These are phyloP conservation scores for Lasaia peninsularis DNA, from an alignment of 1,140 invertebrate genomes.

Conservation along the genomic window DNA sequence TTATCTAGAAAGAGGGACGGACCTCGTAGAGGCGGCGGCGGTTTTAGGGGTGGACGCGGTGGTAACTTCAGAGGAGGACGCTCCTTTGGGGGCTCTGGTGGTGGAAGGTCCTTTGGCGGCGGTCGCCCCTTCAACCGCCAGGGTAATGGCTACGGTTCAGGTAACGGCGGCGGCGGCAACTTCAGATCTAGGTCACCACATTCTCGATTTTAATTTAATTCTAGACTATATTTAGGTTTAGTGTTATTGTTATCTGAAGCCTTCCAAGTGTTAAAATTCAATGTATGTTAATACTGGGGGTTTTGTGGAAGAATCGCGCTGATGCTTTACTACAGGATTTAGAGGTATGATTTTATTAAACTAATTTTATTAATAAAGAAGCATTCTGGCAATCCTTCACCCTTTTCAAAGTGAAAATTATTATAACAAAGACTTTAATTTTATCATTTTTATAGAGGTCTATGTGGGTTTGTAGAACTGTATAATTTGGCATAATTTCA, in stretches of 20 bases:
- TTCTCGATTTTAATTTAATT: conserved; percentile 69
- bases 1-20: conserved; percentile 85
- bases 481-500: too few species aligned
- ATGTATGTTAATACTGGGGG: conserved; percentile 65
- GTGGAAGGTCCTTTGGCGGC: conserved; percentile 32
- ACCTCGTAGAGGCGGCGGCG: conserved; percentile 75
- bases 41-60: conserved; percentile 73
- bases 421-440: too few species aligned
- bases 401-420: too few species aligned
- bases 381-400: too few species aligned
- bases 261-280: conserved; percentile 72
- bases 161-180: conserved; percentile 62
- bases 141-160: conserved; percentile 75
- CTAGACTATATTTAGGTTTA: conserved; percentile 71
- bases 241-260: conserved; percentile 75
- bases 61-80: conserved; percentile 47
- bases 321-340: conserved; percentile 57
- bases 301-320: conserved; percentile 60
- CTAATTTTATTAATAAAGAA: too few species aligned
- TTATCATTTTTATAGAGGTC: too few species aligned
- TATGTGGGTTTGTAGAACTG: too few species aligned
- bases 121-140: conserved; percentile 50
- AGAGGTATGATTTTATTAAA: conserved; percentile 55
- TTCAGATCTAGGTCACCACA: conserved; percentile 74
- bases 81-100: conserved; percentile 44